phyloP scores from a whole-genome alignment of 2,888 invertebrate genomes.

The Scaeva pyrastri region DNA sequence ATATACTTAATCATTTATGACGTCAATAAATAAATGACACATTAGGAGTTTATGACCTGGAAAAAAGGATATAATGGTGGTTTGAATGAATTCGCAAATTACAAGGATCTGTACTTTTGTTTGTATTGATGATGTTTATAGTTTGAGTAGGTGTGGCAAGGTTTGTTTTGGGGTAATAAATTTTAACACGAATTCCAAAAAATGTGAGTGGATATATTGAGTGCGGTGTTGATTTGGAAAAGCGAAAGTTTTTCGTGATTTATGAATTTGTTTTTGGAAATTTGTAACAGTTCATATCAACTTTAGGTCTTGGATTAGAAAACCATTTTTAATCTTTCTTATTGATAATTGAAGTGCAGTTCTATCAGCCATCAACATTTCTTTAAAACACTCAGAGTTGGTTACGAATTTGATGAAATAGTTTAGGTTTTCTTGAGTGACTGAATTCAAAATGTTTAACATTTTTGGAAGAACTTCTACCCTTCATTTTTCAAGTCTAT shows the following conservation, averaged over 20 bases:
- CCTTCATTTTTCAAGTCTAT: too few species aligned
- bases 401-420: too few species aligned
- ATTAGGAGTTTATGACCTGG: slow-evolving; percentile 56
- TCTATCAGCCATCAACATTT: too few species aligned
- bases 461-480: too few species aligned
- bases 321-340: too few species aligned
- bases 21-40: slow-evolving; percentile 41
- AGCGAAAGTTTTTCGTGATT: background rate
- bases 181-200: slow-evolving; percentile 2
- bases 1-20: background rate
- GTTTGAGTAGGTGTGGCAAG: slow-evolving; percentile 60
- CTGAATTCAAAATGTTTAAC: too few species aligned
- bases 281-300: too few species aligned
- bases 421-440: too few species aligned
- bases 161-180: slow-evolving; percentile 62
- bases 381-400: too few species aligned
- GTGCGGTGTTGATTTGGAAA: slow-evolving; percentile 19
- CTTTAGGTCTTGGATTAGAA: too few species aligned
- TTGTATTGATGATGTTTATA: slow-evolving; percentile 9
- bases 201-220: background rate
- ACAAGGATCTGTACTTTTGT: slow-evolving; percentile 12
- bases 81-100: slow-evolving; percentile 44
- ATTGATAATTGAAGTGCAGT: too few species aligned
- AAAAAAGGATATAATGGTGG: slow-evolving; percentile 26
- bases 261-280: background rate